A percentile compares a stretch with the other conserved stretches of the same genome.
Conservation (phyloP, 2,797 vertebrate species). For the Sandelia bainsii region DNA sequence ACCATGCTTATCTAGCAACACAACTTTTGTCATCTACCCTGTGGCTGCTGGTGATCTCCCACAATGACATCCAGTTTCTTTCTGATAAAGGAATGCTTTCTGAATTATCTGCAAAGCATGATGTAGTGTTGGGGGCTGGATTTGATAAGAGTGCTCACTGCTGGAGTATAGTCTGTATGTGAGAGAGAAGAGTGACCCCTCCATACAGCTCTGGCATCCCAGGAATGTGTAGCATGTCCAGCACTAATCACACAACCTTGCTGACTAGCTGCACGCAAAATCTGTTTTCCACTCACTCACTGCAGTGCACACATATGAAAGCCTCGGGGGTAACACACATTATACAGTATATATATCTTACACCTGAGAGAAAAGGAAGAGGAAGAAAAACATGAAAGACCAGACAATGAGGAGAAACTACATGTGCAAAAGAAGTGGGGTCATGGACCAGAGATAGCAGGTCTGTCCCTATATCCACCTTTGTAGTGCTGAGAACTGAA, state of each 20-base stretch:
- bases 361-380: neutral
- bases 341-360: neutral
- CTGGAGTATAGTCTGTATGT: constrained; percentile 7
- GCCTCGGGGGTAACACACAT: neutral
- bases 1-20: neutral
- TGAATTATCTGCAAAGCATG: neutral
- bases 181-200: constrained; percentile 50
- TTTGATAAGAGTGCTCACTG: constrained; percentile 16
- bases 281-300: neutral
- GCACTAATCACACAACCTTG: constrained; percentile 70
- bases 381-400: neutral
- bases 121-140: constrained; percentile 7
- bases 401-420: neutral
- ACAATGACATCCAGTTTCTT: neutral
- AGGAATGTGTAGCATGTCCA: constrained; percentile 80
- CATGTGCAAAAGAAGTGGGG: constrained; percentile 1
- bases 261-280: constrained; percentile 45
- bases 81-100: neutral
- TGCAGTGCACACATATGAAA: neutral
- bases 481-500: no score
- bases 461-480: no score
- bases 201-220: constrained; percentile 68
- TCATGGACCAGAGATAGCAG: neutral
- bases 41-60: neutral
- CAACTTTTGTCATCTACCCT: neutral